Evolutionary conservation across 2,113 vertebrate species (phyloP).

Genomic region (Lepisosteus oculatus): DNA sequence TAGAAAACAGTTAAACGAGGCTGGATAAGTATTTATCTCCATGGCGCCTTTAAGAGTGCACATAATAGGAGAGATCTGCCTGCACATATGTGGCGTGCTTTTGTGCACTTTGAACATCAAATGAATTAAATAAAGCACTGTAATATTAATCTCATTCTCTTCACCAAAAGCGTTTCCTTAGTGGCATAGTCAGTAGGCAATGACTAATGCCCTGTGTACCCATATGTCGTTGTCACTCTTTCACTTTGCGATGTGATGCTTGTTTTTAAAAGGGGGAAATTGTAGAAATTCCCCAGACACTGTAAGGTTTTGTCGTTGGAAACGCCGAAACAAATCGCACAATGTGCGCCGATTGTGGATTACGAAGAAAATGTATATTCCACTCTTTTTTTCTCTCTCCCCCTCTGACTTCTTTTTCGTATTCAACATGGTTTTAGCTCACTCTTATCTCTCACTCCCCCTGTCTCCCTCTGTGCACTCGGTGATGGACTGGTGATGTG

Average conservation of each 20-base stretch:
- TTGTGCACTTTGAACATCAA: too few species aligned
- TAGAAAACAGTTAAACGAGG: too few species aligned
- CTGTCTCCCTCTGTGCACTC: conserved; percentile 20
- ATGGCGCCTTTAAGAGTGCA: not conserved
- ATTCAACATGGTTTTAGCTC: conserved; percentile 12
- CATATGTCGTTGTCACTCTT: too few species aligned
- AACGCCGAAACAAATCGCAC: not conserved
- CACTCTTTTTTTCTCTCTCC: conserved; percentile 3
- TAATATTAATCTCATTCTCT: too few species aligned
- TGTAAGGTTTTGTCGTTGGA: not conserved
- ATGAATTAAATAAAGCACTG: too few species aligned
- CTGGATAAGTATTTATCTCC: not conserved
- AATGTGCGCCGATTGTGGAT: not conserved
- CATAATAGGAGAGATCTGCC: not conserved
- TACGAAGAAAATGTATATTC: not conserved
- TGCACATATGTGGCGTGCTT: too few species aligned
- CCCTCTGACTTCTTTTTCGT: conserved; percentile 2
- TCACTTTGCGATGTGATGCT: not conserved
- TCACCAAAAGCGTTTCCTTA: too few species aligned
- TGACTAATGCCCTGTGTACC: too few species aligned
- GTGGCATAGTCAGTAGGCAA: too few species aligned
- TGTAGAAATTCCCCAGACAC: too few species aligned
- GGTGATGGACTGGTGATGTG: conserved; percentile 20
- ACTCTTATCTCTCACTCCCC: not conserved
- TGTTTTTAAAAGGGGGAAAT: not conserved